Evolutionary conservation across 2,113 vertebrate species (phyloP).

Genomic region (Lampris incognitus): DNA sequence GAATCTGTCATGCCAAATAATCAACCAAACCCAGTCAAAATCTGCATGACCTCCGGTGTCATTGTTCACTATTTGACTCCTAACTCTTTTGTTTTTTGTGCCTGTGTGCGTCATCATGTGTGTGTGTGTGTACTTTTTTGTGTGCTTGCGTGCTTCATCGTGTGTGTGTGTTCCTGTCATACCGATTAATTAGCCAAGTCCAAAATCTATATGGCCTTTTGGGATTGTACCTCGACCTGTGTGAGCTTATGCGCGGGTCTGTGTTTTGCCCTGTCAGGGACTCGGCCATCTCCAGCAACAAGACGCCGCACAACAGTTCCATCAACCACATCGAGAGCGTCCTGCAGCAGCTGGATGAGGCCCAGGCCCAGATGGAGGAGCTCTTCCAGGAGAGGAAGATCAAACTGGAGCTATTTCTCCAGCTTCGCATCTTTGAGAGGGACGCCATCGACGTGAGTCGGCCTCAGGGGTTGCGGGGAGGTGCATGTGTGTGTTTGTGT

Average conservation of each 20-base stretch:
- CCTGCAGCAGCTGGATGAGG: conserved; percentile 98
- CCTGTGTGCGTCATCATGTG: conserved; percentile 14
- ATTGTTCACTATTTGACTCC: conserved; percentile 27
- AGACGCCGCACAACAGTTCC: conserved; percentile 98
- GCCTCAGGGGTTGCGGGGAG: not conserved
- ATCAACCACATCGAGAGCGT: conserved; percentile 99
- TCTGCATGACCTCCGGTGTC: conserved; percentile 15
- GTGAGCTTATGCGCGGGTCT: conserved; percentile 22
- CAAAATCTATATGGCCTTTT: not conserved
- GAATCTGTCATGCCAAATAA: conserved; percentile 13
- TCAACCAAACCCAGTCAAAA: conserved; percentile 29
- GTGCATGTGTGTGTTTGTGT: not conserved
- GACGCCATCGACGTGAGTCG: conserved; percentile 97
- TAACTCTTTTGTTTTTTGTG: not conserved
- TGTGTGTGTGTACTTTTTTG: not conserved
- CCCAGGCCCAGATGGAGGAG: conserved; percentile 98
- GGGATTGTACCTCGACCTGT: not conserved
- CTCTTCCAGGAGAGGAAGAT: conserved; percentile 99
- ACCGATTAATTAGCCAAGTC: conserved; percentile 15
- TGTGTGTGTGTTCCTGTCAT: conserved; percentile 21
- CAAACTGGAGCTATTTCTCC: conserved; percentile 97
- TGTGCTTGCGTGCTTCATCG: conserved; percentile 14
- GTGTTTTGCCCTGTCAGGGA: conserved; percentile 82
- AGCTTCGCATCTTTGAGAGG: conserved; percentile 96
- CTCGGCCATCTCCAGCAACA: conserved; percentile 98